These are phyloP conservation scores for Phorcus lineatus DNA, from an alignment of 2,888 invertebrate genomes.

Conservation along the genomic window DNA sequence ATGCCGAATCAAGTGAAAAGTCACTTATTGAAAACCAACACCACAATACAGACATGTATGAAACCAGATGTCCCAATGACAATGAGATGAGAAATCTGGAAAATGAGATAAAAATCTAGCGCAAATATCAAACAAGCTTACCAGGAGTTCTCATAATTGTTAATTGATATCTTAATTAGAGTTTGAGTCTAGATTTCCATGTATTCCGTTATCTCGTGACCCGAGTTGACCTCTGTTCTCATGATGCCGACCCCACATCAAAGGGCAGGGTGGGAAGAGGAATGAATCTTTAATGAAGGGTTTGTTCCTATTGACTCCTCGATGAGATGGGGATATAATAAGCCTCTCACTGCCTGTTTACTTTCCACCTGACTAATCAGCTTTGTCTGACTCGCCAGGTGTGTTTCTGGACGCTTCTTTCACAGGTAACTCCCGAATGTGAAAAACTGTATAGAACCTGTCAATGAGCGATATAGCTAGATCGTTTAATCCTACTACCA, in stretches of 20 bases:
- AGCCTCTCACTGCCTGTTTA: not conserved
- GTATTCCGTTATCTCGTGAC: not conserved
- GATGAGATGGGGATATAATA: not conserved
- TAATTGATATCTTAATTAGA: too few species aligned
- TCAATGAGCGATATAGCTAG: not conserved
- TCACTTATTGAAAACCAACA: too few species aligned
- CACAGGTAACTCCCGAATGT: not conserved
- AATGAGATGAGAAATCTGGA: too few species aligned
- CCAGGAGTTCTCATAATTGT: too few species aligned
- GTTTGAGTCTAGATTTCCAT: not conserved
- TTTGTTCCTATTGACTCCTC: not conserved
- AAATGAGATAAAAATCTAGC: too few species aligned
- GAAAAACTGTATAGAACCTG: too few species aligned
- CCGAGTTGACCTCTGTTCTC: not conserved
- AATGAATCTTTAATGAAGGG: not conserved
- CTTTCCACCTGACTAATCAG: not conserved
- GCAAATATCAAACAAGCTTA: too few species aligned
- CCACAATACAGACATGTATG: too few species aligned
- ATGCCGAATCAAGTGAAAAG: too few species aligned
- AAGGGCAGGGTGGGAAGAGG: not conserved
- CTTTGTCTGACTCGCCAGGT: not conserved
- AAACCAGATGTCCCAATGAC: too few species aligned
- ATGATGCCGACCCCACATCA: not conserved
- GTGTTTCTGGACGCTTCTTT: not conserved
- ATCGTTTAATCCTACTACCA: slow-evolving; percentile 2